Percentiles rank a stretch among this genome's conserved stretches.
These are phyloP conservation scores for Clarias pachynema DNA, from an alignment of 2,797 vertebrate genomes.

Conservation along the genomic window DNA sequence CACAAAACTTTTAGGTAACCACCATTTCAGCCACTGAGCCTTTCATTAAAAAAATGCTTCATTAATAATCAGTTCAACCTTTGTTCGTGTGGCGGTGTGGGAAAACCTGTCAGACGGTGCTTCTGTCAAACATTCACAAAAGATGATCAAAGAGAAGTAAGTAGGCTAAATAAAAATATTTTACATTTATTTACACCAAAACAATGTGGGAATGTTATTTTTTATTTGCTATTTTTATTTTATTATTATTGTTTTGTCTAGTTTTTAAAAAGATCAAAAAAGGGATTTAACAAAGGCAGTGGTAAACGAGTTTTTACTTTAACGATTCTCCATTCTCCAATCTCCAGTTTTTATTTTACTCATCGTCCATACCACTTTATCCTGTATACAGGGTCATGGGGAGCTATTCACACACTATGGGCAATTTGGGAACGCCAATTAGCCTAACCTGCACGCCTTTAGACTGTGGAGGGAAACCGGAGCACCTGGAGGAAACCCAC, in stretches of 20 bases:
- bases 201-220: not conserved
- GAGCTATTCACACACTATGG: too few species aligned
- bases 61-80: not conserved
- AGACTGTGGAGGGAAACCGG: too few species aligned
- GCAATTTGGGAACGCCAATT: too few species aligned
- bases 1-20: not conserved
- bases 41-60: not conserved
- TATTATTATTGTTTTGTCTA: not conserved
- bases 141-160: not conserved
- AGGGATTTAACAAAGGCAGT: not conserved
- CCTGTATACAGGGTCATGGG: too few species aligned
- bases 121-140: not conserved
- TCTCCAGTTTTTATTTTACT: too few species aligned
- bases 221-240: not conserved
- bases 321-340: too few species aligned
- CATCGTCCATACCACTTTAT: too few species aligned
- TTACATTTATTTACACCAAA: not conserved
- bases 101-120: not conserved
- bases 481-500: too few species aligned
- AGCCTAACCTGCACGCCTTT: too few species aligned
- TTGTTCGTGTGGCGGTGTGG: not conserved
- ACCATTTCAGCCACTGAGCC: not conserved
- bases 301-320: too few species aligned
- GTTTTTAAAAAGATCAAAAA: not conserved
- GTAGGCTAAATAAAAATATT: not conserved